Conservation (phyloP, 2,113 vertebrate genomes). For the Psammodynastes pulverulentus region DNA sequence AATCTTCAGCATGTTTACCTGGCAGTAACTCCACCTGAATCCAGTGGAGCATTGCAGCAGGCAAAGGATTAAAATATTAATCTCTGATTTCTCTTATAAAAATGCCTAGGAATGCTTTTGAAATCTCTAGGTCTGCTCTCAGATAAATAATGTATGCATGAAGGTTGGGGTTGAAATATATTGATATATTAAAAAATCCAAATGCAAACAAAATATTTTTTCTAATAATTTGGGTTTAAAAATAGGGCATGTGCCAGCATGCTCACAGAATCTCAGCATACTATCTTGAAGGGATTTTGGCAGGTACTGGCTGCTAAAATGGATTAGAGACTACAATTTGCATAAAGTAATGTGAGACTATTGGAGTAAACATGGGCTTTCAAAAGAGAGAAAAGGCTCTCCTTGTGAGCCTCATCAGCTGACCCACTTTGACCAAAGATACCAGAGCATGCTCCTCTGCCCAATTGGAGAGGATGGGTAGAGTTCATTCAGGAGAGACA, state of each 20-base stretch:
- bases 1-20: not conserved
- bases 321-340: not conserved
- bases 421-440: not conserved
- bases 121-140: not conserved
- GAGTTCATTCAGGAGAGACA: not conserved
- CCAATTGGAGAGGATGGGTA: not conserved
- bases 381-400: not conserved
- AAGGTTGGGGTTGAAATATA: not conserved
- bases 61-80: not conserved
- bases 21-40: not conserved
- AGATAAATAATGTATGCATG: not conserved
- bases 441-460: not conserved
- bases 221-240: not conserved
- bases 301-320: not conserved
- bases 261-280: not conserved
- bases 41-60: not conserved
- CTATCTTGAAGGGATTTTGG: not conserved
- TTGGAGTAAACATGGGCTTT: not conserved
- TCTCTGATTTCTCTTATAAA: not conserved
- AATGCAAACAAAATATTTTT: not conserved
- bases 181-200: not conserved
- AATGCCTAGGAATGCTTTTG: not conserved
- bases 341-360: not conserved
- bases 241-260: not conserved
- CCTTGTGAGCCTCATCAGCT: not conserved